Conservation (phyloP, 2,113 vertebrate species). For the Pristiophorus japonicus region DNA sequence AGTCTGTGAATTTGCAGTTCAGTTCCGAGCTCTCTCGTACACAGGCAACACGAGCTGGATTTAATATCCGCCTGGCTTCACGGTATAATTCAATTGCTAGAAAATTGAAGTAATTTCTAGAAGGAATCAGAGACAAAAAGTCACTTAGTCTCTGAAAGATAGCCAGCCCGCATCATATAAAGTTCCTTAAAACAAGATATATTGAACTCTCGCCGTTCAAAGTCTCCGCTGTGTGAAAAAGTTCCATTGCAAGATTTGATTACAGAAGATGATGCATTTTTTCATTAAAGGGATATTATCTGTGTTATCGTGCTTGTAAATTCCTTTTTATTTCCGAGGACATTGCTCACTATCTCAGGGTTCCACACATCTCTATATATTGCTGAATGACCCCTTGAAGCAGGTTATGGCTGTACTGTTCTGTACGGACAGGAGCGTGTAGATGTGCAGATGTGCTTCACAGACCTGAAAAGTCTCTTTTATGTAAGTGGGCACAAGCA, state of each 20-base stretch:
- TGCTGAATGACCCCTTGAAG: background rate
- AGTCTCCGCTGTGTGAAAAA: background rate
- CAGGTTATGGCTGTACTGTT: background rate
- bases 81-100: conserved; percentile 20
- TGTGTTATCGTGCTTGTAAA: conserved; percentile 4
- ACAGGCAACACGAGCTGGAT: conserved; percentile 9
- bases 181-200: conserved; percentile 34
- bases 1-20: background rate
- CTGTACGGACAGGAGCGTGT: background rate
- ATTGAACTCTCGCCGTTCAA: background rate
- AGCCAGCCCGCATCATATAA: background rate
- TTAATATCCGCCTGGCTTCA: conserved; percentile 1
- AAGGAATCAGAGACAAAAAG: conserved; percentile 32
- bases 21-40: background rate
- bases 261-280: conserved; percentile 31
- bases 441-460: background rate
- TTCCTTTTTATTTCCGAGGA: conserved; percentile 13
- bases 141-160: conserved; percentile 33
- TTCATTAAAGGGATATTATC: conserved; percentile 35
- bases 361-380: background rate
- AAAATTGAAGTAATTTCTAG: conserved; percentile 35
- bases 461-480: background rate
- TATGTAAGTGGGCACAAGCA: background rate
- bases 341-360: background rate
- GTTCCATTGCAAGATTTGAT: conserved; percentile 27